A percentile compares a stretch with the other conserved stretches of the same genome.
Conservation (phyloP, 92 coral and sea anemone genomes). For the Pocillopora grandis region DNA sequence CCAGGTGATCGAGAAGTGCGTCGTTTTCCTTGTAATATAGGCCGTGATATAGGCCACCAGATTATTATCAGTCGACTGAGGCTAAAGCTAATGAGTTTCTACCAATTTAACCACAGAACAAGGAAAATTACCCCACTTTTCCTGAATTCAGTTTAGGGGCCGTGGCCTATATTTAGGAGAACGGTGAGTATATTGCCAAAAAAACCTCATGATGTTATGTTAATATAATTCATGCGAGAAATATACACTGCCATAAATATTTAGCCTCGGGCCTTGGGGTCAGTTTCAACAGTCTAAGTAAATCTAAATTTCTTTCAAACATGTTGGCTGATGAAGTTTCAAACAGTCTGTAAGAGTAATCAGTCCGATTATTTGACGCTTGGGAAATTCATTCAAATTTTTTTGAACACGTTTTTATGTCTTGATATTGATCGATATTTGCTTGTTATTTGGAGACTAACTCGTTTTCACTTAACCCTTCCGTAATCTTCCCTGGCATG, state of each 20-base stretch:
- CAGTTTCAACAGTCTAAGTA: background rate
- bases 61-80: no score
- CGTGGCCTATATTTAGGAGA: no score
- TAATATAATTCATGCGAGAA: no score
- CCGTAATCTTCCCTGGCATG: background rate
- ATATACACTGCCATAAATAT: background rate
- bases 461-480: background rate
- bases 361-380: background rate
- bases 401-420: background rate
- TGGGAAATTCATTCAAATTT: background rate
- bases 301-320: background rate
- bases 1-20: no score
- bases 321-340: background rate
- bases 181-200: no score
- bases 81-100: no score
- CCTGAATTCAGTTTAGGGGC: no score
- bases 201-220: no score
- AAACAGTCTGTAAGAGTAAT: background rate
- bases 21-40: no score
- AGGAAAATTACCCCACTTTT: no score
- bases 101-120: no score
- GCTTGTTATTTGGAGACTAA: background rate
- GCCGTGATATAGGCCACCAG: no score
- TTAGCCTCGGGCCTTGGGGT: conserved; percentile 22
- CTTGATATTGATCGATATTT: conserved; percentile 16